A percentile compares a stretch with the other conserved stretches of the same genome.
These are phyloP conservation scores for Gopherus flavomarginatus DNA, from an alignment of 2,113 vertebrate genomes.

Conservation along the genomic window DNA sequence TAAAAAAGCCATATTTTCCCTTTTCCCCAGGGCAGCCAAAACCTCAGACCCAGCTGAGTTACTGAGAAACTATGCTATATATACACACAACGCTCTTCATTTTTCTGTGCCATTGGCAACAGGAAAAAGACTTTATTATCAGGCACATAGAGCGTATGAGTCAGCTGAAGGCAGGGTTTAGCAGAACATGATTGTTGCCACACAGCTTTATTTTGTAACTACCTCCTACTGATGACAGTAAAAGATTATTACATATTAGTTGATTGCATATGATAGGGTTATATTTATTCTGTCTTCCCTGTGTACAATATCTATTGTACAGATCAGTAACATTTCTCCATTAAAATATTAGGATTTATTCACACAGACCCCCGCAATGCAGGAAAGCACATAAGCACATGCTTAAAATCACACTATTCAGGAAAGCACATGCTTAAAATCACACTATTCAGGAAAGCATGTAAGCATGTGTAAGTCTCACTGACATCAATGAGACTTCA, in stretches of 20 bases:
- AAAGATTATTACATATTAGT: background rate
- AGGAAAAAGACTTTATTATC: rapidly evolving
- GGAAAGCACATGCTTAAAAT: background rate
- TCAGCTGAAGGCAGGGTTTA: background rate
- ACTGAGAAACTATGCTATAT: background rate
- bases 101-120: rapidly evolving
- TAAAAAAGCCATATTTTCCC: rapidly evolving
- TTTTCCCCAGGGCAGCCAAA: rapidly evolving
- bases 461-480: background rate
- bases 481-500: background rate
- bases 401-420: too few relatives aligned
- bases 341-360: background rate
- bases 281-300: rapidly evolving
- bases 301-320: rapidly evolving
- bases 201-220: background rate
- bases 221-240: background rate
- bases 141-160: background rate
- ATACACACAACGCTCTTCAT: rapidly evolving
- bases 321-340: rapidly evolving
- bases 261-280: background rate
- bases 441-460: background rate
- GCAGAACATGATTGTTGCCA: background rate
- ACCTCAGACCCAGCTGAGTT: rapidly evolving
- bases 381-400: background rate
- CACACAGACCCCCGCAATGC: background rate